Evolutionary conservation across 1,140 invertebrate genomes (phyloP), one percentile per base, ranked within the genome.

Genomic region (Scaptomyza hsui): DNA sequence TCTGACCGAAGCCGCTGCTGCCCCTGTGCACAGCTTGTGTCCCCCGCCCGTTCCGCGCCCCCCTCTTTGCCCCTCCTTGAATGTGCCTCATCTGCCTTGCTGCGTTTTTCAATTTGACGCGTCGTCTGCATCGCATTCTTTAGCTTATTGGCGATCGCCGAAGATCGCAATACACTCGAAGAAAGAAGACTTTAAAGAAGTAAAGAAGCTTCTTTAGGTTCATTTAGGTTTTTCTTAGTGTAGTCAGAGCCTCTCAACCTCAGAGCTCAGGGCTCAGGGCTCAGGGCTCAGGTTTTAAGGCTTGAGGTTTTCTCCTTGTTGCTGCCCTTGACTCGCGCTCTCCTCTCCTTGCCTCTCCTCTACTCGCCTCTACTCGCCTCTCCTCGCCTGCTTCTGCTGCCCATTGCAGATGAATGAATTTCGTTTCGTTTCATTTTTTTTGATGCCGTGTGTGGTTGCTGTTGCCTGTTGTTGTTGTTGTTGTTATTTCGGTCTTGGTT

Each of bases 401-500:
- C 42, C 52, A 64, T 81, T 86, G 78, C 82, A 86, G 82, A 86
- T 86, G 82, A 86, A 86, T 86, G 82, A 86, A 86, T 88, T 88
- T 60, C 37, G 42, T 63, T 51, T 62, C 71, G 56, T 71, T 75
- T 61, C 72, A 21, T 57, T 71, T 61, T 37, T 68, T 49, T 65
- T 67, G 13, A 55, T 69, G 67, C 49, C 49, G 67, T 63, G 67
- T 69, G 63, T 67, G 67, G 39, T 26, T 19, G 29, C 37, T 13
- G 26, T 47, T 18, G 18, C 10, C 9, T 39, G 41, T 19, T 59
- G 39, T 39, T 39, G 48, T 60, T 47, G 24, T 42, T 37, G 51
- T 69, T 52, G 49, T 13, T 59, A 21, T 60, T 60, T 49, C 39
- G 60, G 61, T 44, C 15, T 55, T 13, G 18, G 24, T 15, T 64